Percentiles rank a stretch among this genome's conserved stretches.
phyloP scores from a whole-genome alignment of 1,140 invertebrate genomes.

The Drosophila grimshawi region DNA sequence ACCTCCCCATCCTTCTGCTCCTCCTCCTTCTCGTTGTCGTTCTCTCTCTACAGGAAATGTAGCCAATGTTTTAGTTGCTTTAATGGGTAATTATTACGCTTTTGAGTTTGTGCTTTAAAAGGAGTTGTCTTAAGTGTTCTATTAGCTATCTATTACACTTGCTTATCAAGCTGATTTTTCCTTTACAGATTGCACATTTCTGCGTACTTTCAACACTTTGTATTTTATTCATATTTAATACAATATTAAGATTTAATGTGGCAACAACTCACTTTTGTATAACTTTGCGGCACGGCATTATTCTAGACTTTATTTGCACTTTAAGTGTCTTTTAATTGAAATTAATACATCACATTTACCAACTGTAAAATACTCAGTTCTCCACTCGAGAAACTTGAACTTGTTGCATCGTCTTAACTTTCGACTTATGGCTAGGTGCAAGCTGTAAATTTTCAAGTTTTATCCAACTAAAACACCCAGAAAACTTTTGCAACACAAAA shows the following conservation, averaged over 20 bases:
- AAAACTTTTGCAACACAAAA: slow-evolving; percentile 34
- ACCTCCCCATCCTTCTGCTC: no score
- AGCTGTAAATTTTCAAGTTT: slow-evolving; percentile 53
- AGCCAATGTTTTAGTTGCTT: slow-evolving; percentile 37
- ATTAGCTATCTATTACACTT: slow-evolving; percentile 15
- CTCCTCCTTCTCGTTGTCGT: background rate
- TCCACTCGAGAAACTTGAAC: slow-evolving; percentile 23
- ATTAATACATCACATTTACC: slow-evolving; percentile 33
- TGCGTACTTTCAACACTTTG: no score
- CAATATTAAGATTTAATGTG: no score
- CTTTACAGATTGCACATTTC: no score
- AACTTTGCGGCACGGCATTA: background rate
- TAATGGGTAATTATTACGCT: slow-evolving; percentile 43
- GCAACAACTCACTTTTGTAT: background rate
- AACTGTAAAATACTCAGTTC: background rate
- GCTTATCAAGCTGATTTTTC: background rate
- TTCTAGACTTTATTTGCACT: slow-evolving; percentile 1
- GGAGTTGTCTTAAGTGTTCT: slow-evolving; percentile 3
- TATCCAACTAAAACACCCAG: background rate
- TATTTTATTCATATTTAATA: no score
- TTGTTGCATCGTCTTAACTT: slow-evolving; percentile 37
- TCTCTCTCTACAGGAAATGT: slow-evolving; percentile 62
- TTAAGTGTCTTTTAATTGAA: slow-evolving; percentile 48
- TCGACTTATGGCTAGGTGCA: slow-evolving; percentile 42
- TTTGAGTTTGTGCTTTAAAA: background rate